Base-by-base conservation (phyloP, 2,797 vertebrate species). In the Hyperoplus lanceolatus region DNA sequence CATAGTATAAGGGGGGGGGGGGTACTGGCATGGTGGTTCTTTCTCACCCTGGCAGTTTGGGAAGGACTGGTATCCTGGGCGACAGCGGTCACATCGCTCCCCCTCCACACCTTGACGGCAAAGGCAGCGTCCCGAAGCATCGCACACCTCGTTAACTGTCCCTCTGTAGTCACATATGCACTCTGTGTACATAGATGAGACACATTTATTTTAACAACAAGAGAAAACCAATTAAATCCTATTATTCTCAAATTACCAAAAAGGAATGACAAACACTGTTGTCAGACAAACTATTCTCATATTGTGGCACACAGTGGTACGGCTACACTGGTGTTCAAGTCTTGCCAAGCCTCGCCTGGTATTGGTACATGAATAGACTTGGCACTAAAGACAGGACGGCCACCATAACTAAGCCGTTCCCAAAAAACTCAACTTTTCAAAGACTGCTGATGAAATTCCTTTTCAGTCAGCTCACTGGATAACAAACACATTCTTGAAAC, bases 31-130 rank as follows among this genome's bases (percentile, higher is more conserved):
- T 8, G 14, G 3, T 39, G 46, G 8, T 15, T 67, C 2, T 60
- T 36, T 78, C 95, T 96, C 89, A 98, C 97, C 95, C 84, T 90
- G 89, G 81, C 97, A 98, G 75, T 79, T 77, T 13, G 97, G 97
- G 80, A 97, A 98, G 0, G 95, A 96, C 82, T 96, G 92, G 84
- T 92, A 92, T 57, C 96, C 96, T 3, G 54, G 83, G 46, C 14
- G 92, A 86, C 97, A 98, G 75, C 78, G 87, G 5, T 97, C 96
- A 58, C 97, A 98, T 3, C 46, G 90, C 81, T 81, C 70, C 38
- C 97, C 97, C 49, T 90, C 67, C 0, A 97, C 93, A 8, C 91
- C 87, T 0, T 74, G 75, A 43, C 92, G 96, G 90, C 97, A 99
- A 49, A 97, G 92, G 77, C 97, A 99, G 61, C 79, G 92, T 11